phyloP scores from a whole-genome alignment of 2,888 invertebrate genomes.

The Polydrusus pterygomalis region DNA sequence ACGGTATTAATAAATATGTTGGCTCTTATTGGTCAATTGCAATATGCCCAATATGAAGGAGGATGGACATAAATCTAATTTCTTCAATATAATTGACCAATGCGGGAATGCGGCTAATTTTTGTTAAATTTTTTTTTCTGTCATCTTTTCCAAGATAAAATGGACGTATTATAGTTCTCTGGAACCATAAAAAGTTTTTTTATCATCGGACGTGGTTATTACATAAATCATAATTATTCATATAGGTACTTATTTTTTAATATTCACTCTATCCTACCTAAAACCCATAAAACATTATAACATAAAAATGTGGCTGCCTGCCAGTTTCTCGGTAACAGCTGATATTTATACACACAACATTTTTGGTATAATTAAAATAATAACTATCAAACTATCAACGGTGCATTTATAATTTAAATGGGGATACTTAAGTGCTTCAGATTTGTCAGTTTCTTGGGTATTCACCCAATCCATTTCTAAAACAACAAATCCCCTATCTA shows the following conservation, averaged over 20 bases:
- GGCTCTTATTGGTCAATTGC: too few relatives aligned
- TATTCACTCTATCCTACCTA: background rate
- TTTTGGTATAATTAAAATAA: background rate
- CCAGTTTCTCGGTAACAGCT: background rate
- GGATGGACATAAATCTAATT: too few relatives aligned
- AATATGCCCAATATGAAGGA: too few relatives aligned
- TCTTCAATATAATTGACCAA: too few relatives aligned
- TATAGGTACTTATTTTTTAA: background rate
- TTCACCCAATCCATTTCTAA: background rate
- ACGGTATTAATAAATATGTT: too few relatives aligned
- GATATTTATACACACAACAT: background rate
- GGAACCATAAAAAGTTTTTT: too few relatives aligned
- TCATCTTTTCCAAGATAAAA: too few relatives aligned
- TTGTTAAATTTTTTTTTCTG: too few relatives aligned
- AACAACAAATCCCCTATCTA: background rate
- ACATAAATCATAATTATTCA: background rate
- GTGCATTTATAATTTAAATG: background rate
- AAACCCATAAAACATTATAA: background rate
- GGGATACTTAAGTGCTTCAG: too few relatives aligned
- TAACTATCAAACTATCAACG: background rate
- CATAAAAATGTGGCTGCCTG: background rate
- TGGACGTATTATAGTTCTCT: too few relatives aligned
- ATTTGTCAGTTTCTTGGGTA: background rate
- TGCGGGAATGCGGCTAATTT: too few relatives aligned
- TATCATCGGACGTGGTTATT: background rate